Conservation (phyloP, 1,140 invertebrate species). For the Piezodorus guildinii region DNA sequence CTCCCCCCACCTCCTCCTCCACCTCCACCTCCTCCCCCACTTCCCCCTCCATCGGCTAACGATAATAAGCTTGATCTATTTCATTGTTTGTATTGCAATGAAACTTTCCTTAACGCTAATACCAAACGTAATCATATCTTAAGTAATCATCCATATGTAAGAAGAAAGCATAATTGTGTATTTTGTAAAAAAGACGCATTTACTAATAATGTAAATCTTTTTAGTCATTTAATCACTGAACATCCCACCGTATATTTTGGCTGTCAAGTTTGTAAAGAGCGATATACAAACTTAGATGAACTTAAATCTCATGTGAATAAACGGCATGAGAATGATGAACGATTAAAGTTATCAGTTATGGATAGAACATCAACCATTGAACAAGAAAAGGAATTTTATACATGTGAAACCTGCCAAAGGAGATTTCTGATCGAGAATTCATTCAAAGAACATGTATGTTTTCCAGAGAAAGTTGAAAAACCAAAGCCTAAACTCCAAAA, state of each 20-base stretch:
- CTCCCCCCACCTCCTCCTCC: background rate
- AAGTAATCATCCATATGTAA: slow-evolving; percentile 27
- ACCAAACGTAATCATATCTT: slow-evolving; percentile 27
- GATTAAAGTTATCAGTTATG: background rate
- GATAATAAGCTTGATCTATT: background rate
- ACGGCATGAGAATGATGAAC: slow-evolving; percentile 18
- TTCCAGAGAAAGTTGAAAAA: slow-evolving; percentile 13
- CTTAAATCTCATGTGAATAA: slow-evolving; percentile 23
- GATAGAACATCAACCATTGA: background rate
- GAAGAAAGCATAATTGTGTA: slow-evolving; percentile 28
- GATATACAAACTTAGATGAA: slow-evolving; percentile 25
- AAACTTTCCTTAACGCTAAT: slow-evolving; percentile 26
- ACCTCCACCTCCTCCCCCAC: background rate
- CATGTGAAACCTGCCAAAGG: slow-evolving; percentile 17
- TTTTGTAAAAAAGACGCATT: slow-evolving; percentile 27
- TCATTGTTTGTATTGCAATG: slow-evolving; percentile 30
- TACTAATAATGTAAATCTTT: slow-evolving; percentile 24
- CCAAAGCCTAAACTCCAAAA: slow-evolving; percentile 12
- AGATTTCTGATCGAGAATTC: slow-evolving; percentile 16
- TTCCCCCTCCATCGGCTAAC: background rate
- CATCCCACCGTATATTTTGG: slow-evolving; percentile 27
- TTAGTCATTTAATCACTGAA: slow-evolving; percentile 26
- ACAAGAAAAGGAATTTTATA: slow-evolving; percentile 11
- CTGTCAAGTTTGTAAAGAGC: slow-evolving; percentile 28
- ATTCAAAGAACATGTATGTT: slow-evolving; percentile 21